phyloP scores from a whole-genome alignment of 2,113 vertebrate species.

The Carettochelys insculpta region DNA sequence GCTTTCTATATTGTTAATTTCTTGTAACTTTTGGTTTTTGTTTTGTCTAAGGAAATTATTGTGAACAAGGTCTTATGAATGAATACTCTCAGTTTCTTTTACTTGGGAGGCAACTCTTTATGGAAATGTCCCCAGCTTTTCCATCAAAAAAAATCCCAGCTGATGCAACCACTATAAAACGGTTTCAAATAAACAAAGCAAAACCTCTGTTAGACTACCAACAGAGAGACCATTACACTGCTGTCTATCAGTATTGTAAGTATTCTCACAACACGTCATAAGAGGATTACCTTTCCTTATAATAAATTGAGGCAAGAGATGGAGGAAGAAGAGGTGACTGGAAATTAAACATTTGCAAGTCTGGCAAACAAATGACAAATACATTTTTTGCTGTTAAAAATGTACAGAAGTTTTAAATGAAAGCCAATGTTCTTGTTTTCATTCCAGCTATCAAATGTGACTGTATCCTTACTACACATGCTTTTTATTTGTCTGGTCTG shows the following conservation, averaged over 20 bases:
- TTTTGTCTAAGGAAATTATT: background rate
- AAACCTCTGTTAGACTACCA: background rate
- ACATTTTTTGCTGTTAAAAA: background rate
- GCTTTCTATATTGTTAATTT: background rate
- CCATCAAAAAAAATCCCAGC: conserved; percentile 6
- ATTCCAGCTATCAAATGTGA: conserved; percentile 65
- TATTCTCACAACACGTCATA: background rate
- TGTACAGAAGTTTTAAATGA: conserved; percentile 34
- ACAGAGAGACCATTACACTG: background rate
- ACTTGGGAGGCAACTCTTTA: background rate
- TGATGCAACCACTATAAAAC: background rate
- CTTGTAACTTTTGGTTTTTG: background rate
- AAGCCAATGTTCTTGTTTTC: conserved; percentile 57
- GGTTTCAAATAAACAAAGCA: background rate
- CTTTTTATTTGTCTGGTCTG: conserved; percentile 75
- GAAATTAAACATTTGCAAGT: background rate
- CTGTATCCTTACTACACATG: conserved; percentile 65
- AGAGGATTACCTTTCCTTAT: background rate
- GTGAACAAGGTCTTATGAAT: background rate
- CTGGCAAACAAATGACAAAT: background rate
- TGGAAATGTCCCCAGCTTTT: conserved; percentile 1
- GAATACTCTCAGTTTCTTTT: background rate
- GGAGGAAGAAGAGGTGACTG: background rate
- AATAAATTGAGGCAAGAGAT: background rate
- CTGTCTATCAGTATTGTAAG: background rate